phyloP scores from a whole-genome alignment of 2,888 invertebrate species.

The Aelia acuminata region DNA sequence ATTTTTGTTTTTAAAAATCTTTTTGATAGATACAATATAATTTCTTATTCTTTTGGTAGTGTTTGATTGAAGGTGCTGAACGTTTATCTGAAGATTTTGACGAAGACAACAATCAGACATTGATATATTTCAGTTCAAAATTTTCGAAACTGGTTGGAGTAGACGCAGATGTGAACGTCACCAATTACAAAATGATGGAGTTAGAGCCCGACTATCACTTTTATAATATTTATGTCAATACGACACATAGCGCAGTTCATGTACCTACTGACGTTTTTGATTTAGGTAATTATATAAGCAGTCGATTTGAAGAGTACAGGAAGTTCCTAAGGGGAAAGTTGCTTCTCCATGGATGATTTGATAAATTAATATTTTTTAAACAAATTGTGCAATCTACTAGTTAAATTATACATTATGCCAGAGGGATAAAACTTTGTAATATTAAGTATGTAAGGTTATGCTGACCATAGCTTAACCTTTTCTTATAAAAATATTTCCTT shows the following conservation, averaged over 20 bases:
- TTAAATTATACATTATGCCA: too few relatives aligned
- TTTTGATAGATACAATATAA: background rate
- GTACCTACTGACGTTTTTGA: slow-evolving; percentile 95
- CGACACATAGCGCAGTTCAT: slow-evolving; percentile 87
- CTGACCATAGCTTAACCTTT: too few relatives aligned
- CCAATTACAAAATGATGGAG: slow-evolving; percentile 73
- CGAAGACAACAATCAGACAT: slow-evolving; percentile 76
- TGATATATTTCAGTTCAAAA: slow-evolving; percentile 87
- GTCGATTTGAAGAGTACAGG: too few relatives aligned
- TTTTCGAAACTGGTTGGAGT: slow-evolving; percentile 74
- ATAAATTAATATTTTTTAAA: too few relatives aligned
- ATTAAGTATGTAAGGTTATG: too few relatives aligned
- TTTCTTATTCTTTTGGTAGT: slow-evolving; percentile 71
- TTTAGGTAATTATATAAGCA: slow-evolving; percentile 73
- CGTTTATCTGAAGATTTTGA: slow-evolving; percentile 76
- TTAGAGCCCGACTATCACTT: slow-evolving; percentile 85
- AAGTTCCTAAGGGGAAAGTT: too few relatives aligned
- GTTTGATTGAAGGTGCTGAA: slow-evolving; percentile 85
- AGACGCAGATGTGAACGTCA: slow-evolving; percentile 68
- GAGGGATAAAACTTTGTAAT: too few relatives aligned
- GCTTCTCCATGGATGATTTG: too few relatives aligned
- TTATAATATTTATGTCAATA: slow-evolving; percentile 86
- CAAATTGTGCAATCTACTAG: too few relatives aligned
- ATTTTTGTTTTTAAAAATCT: background rate
- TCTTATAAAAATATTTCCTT: too few relatives aligned